Conservation (phyloP, 2,113 vertebrate species). For the Chaetodon trifascialis region DNA sequence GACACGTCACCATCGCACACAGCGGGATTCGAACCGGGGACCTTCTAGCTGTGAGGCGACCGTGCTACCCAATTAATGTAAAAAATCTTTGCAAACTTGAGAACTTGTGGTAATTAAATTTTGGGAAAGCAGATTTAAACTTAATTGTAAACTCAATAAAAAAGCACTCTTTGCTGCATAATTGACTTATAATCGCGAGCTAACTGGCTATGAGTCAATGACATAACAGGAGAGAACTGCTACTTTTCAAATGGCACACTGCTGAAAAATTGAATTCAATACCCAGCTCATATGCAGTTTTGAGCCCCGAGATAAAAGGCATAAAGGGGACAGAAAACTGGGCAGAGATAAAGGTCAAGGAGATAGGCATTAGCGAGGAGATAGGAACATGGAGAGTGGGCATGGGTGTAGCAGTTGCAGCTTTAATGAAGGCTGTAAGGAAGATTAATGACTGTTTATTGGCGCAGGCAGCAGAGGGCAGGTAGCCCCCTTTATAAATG, state of each 20-base stretch:
- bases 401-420: conserved; percentile 61
- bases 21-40: no score
- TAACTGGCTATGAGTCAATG: conserved; percentile 21
- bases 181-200: neutral
- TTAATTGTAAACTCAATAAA: neutral
- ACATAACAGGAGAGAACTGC: conserved; percentile 19
- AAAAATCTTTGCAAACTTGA: neutral
- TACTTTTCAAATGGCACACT: neutral
- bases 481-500: conserved; percentile 67
- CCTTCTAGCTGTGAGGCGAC: no score
- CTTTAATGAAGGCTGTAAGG: conserved; percentile 82
- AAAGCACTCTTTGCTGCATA: neutral
- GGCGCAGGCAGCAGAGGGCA: conserved; percentile 62
- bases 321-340: conserved; percentile 10
- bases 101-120: neutral
- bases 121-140: neutral
- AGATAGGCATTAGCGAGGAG: conserved; percentile 23
- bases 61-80: no score
- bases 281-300: conserved; percentile 7
- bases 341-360: conserved; percentile 57
- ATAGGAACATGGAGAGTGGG: conserved; percentile 30
- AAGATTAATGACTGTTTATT: conserved; percentile 83
- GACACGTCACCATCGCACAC: no score
- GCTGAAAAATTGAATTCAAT: conserved; percentile 22
- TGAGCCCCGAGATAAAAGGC: conserved; percentile 13